These are phyloP conservation scores for Epinephelus malabaricus DNA, from an alignment of 2,797 vertebrate genomes.

Conservation along the genomic window DNA sequence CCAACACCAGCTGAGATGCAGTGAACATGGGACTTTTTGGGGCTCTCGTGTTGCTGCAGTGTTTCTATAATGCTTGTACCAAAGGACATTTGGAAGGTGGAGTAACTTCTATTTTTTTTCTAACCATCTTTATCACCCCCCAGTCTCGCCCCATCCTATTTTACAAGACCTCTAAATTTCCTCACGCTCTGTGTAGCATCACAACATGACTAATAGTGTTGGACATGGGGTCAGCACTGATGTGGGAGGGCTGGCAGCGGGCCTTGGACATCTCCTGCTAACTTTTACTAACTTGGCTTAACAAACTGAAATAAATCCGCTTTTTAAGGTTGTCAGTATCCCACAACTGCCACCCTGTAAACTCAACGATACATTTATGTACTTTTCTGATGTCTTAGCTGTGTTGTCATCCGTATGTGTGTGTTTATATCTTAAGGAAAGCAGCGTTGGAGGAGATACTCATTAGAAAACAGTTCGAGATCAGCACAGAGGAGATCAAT, in stretches of 20 bases:
- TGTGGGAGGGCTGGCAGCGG: slow-evolving; percentile 17
- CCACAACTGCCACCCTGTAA: neutral
- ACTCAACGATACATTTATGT: neutral
- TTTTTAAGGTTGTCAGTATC: neutral
- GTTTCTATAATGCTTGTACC: neutral
- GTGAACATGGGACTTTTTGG: neutral
- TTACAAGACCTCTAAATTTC: neutral
- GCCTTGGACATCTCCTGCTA: slow-evolving; percentile 14
- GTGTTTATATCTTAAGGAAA: slow-evolving; percentile 2
- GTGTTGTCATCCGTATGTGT: neutral
- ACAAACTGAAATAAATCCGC: neutral
- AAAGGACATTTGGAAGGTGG: neutral
- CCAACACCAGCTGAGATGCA: neutral
- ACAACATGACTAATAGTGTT: slow-evolving; percentile 8
- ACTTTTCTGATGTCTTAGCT: neutral
- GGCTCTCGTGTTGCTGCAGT: neutral
- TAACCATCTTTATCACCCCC: neutral
- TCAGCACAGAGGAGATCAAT: neutral
- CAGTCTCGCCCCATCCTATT: neutral
- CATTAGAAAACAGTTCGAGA: neutral
- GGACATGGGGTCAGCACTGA: slow-evolving; percentile 17
- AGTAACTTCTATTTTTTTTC: neutral
- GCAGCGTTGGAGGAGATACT: neutral
- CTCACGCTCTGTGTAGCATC: neutral
- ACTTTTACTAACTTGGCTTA: slow-evolving; percentile 3